phyloP scores from a whole-genome alignment of 2,888 invertebrate species.

The Trissolcus brochymenae region DNA sequence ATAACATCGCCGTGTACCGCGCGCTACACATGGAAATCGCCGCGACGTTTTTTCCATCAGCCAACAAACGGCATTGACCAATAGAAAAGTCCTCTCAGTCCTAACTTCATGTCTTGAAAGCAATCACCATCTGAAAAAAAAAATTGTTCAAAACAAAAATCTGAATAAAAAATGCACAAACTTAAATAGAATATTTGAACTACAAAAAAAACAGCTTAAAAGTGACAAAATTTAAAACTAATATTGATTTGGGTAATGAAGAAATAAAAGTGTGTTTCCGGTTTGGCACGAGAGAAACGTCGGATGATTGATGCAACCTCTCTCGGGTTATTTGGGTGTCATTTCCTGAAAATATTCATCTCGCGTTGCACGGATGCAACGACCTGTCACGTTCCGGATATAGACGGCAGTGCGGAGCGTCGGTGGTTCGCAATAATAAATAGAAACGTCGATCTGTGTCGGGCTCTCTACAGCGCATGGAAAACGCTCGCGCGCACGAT shows the following conservation, averaged over 20 bases:
- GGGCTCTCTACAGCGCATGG: constrained; percentile 17
- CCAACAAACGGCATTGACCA: constrained; percentile 26
- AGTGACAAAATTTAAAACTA: not conserved
- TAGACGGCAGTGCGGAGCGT: constrained; percentile 40
- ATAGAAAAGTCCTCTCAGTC: constrained; percentile 32
- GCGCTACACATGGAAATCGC: constrained; percentile 50
- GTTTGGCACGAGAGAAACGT: constrained; percentile 19
- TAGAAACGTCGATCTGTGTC: constrained; percentile 57
- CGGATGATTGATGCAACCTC: constrained; percentile 38
- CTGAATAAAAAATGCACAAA: no score
- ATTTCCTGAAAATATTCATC: constrained; percentile 51
- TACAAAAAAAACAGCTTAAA: not conserved
- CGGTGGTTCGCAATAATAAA: constrained; percentile 50
- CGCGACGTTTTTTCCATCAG: constrained; percentile 33
- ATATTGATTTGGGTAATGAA: no score
- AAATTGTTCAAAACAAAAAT: no score
- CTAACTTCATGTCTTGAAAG: no score
- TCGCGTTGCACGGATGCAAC: constrained; percentile 41
- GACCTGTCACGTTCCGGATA: constrained; percentile 51
- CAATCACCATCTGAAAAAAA: no score
- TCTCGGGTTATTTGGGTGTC: constrained; percentile 25
- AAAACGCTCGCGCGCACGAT: constrained; percentile 52
- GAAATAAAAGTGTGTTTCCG: constrained; percentile 8
- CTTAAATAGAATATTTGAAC: no score
- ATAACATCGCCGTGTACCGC: constrained; percentile 65